Evolutionary conservation across 2,888 invertebrate species (phyloP), one percentile per base, ranked within the genome.

Genomic region (Apocheima hispidaria): DNA sequence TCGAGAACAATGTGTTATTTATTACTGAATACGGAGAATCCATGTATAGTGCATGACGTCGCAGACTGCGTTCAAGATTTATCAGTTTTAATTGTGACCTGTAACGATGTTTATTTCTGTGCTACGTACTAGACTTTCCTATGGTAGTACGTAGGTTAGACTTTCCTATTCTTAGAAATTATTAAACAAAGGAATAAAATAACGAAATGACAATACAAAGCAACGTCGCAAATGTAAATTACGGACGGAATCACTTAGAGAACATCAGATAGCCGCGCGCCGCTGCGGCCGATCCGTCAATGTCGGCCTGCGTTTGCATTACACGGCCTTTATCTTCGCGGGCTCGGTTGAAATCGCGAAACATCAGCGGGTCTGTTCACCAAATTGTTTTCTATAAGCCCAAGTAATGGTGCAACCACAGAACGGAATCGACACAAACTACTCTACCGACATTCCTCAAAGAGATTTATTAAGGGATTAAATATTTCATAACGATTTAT

Each of bases 371-470:
- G 77, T 75, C 84, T 91, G 91, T 90, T 89, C 85, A 87, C 92
- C 88, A 88, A 92, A 92, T 91, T 89, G 90, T 90, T 91, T 91
- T 87, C 91, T 88, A 90, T 89, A 88, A 88, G 83, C 84, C 84
- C 84, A 86, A 84, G 82, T 85, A 90, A 88, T 88, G 86, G 83
- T 83, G 83, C 80, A 87, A 86, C 83, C 75, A 73, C 77, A 73
- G 55, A 81, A 78, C 76, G 77, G 75, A 77, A 77, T 74, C 78
- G 79, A 80, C 75, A 75, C 79, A 76, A 81, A 79, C 79, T 75
- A 73, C 75, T 81, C 71, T 81, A 79, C 81, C 79, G 80, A 80
- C 82, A 82, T 87, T 82, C 80, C 81, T 71, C 63, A 68, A 65
- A 70, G 65, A 81, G 83, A 86, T 86, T 87, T 82, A 83, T 82